A percentile compares a stretch with the other conserved stretches of the same genome.
These are phyloP conservation scores for Conomelus anceps DNA, from an alignment of 2,888 invertebrate species.

Conservation along the genomic window DNA sequence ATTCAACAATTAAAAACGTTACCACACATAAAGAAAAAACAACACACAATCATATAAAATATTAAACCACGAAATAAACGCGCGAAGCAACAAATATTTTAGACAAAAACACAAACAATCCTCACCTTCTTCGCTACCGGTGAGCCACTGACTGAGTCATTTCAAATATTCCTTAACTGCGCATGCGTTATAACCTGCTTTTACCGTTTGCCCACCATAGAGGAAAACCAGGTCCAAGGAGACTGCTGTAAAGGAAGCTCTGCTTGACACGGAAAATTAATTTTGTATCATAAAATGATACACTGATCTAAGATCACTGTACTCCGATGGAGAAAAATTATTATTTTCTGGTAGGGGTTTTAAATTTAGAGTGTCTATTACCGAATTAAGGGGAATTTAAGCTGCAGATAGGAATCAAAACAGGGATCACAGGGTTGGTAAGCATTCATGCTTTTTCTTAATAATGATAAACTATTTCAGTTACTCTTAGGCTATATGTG, in stretches of 20 bases:
- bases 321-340: too few species aligned
- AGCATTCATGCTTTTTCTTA: too few species aligned
- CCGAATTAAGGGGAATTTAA: too few species aligned
- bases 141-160: not conserved
- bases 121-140: not conserved
- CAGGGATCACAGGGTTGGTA: too few species aligned
- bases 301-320: too few species aligned
- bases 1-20: not conserved
- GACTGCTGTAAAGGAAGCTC: not conserved
- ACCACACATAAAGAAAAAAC: not conserved
- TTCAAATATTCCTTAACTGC: not conserved
- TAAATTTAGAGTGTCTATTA: too few species aligned
- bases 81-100: not conserved
- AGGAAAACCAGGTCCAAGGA: not conserved
- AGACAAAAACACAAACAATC: not conserved
- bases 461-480: too few species aligned
- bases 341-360: too few species aligned
- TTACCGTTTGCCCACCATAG: not conserved
- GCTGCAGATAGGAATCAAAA: too few species aligned
- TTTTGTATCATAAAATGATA: too few species aligned
- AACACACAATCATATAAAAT: not conserved
- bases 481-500: too few species aligned
- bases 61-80: not conserved
- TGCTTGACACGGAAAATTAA: not conserved
- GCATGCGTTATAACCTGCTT: constrained; percentile 8